Evolutionary conservation across 2,113 vertebrate genomes (phyloP), one percentile per base, ranked within the genome.

Genomic region (Neolamprologus modestus): DNA sequence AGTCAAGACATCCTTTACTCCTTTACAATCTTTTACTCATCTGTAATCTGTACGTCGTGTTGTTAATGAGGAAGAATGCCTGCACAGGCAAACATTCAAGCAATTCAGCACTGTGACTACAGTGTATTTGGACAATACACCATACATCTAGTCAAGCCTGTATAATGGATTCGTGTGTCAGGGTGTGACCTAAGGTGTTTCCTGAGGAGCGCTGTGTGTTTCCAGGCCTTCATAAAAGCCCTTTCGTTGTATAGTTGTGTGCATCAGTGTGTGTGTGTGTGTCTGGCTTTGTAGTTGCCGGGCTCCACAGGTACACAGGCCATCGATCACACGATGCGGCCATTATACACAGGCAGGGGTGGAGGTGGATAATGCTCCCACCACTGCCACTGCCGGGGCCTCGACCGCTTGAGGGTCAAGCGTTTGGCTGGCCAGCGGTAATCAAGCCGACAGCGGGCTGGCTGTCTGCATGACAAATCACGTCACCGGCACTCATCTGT

Each of bases 241-340:
- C 21, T 9, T 35, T 80, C 59, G n/a, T 81, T 61, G 87, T 87
- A 35, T 85, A 16, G n/a, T 84, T 57, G 83, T 71, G 82, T 63
- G 66, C 63, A 28, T 61, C 85, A 54, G 40, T 40, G 40, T 42
- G 84, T 86, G 33, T 37, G 88, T 89, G 59, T 87, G 84, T 81
- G 87, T 37, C 45, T 71, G 42, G 40, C 42, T 89, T 61, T 88
- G 84, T 84, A 55, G 90, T 90, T 85, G 90, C 91, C 76, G 89
- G 85, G 91, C 91, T 94, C 90, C 93, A 93, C 94, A 95, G 92
- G 94, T 95, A 92, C 91, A 89, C 91, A 92, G 92, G 90, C 92
- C 94, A 96, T 95, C 92, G 90, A 96, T 96, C 95, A 95, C 91
- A 87, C 87, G 28, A 87, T 8, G 92, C 52, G 81, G 88, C 92